These are phyloP conservation scores for Apis dorsata DNA, from an alignment of 1,140 invertebrate species.

Conservation along the genomic window DNA sequence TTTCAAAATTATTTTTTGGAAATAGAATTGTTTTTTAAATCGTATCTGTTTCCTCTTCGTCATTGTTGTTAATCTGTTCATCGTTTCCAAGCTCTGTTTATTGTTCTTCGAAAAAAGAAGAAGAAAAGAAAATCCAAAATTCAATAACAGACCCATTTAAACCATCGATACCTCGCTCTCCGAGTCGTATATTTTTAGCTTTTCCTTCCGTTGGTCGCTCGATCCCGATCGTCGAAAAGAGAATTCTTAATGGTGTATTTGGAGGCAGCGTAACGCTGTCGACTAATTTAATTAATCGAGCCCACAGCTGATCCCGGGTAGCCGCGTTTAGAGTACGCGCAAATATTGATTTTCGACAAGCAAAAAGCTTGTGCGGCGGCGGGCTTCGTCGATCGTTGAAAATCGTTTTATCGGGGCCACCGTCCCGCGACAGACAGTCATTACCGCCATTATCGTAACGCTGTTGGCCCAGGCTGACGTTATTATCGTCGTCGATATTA, in stretches of 20 bases:
- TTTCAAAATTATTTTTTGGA: neutral
- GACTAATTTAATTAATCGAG: conserved; percentile 33
- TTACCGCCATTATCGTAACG: conserved; percentile 61
- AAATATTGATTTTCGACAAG: conserved; percentile 60
- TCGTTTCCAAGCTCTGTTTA: too few relatives aligned
- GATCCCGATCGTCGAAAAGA: neutral
- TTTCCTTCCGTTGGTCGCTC: neutral
- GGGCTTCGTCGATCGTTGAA: conserved; percentile 38
- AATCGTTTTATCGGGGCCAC: conserved; percentile 48
- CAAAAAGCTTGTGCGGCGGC: conserved; percentile 41
- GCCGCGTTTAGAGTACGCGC: neutral
- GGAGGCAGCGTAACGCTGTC: conserved; percentile 20
- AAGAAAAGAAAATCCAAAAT: too few relatives aligned
- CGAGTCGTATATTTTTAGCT: too few relatives aligned
- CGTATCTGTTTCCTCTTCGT: too few relatives aligned
- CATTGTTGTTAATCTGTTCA: too few relatives aligned
- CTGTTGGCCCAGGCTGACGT: conserved; percentile 29
- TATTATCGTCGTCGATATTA: conserved; percentile 59
- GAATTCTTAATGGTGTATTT: conserved; percentile 15
- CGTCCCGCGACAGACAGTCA: conserved; percentile 30
- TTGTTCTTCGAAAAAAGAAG: too few relatives aligned
- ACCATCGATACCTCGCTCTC: neutral
- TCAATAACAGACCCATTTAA: neutral
- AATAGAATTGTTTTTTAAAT: neutral
- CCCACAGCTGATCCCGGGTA: too few relatives aligned